Conservation (phyloP, 2,113 vertebrate species). For the Hyperopisus bebe region DNA sequence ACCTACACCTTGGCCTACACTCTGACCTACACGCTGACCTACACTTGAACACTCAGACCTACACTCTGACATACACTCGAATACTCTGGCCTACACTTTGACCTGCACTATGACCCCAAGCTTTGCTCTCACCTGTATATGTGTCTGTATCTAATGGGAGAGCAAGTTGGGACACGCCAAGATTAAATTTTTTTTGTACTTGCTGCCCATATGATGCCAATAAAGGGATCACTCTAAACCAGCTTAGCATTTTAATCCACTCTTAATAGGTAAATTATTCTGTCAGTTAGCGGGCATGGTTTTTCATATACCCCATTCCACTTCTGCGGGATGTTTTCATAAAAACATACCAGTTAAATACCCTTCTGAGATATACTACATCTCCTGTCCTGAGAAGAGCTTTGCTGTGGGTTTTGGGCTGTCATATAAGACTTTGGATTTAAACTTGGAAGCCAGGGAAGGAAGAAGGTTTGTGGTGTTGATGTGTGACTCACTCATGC, state of each 20-base stretch:
- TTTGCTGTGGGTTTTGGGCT: neutral
- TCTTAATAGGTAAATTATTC: neutral
- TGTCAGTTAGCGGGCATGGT: neutral
- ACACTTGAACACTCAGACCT: neutral
- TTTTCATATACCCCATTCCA: neutral
- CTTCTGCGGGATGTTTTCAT: neutral
- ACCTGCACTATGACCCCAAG: neutral
- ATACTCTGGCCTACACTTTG: neutral
- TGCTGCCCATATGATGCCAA: neutral
- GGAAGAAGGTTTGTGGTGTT: neutral
- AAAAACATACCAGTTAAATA: neutral
- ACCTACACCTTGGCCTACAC: no score
- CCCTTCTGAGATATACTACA: neutral
- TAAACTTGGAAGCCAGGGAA: neutral
- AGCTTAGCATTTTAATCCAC: slow-evolving; percentile 2
- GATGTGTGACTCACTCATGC: slow-evolving; percentile 61
- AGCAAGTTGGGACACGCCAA: neutral
- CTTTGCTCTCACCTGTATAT: neutral
- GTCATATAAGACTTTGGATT: neutral
- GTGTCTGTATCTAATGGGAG: neutral
- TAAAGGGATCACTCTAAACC: neutral
- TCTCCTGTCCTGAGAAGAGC: neutral
- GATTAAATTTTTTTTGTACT: neutral
- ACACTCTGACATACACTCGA: neutral
- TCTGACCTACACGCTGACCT: no score